Evolutionary conservation across 2,113 vertebrate species (phyloP).

Genomic region (Pelvicachromis taeniatus): DNA sequence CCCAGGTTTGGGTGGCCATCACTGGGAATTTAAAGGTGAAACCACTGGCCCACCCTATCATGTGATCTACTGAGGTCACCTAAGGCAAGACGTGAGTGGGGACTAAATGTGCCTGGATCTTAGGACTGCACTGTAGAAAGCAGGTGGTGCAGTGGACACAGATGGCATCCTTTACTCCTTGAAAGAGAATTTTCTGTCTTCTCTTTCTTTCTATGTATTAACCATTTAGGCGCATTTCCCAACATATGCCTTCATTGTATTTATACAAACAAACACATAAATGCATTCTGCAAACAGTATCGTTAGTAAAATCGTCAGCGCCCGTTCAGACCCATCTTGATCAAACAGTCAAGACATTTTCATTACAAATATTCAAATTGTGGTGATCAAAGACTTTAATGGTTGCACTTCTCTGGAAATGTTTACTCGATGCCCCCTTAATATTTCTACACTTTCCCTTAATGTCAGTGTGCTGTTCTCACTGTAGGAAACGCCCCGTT

Average conservation of each 20-base stretch:
- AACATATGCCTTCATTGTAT: neutral
- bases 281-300: neutral
- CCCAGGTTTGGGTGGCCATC: neutral
- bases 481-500: neutral
- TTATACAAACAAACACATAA: neutral
- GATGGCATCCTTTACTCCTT: neutral
- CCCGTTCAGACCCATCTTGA: neutral
- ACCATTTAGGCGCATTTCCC: neutral
- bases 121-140: neutral
- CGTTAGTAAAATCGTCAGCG: neutral
- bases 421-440: neutral
- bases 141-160: neutral
- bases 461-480: slow-evolving; percentile 12
- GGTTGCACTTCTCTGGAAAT: neutral
- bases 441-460: slow-evolving; percentile 31
- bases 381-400: neutral
- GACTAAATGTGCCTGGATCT: neutral
- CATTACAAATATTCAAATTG: neutral
- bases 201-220: neutral
- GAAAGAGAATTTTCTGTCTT: neutral
- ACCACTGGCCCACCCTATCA: neutral
- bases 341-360: neutral
- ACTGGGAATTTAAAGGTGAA: neutral
- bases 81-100: neutral
- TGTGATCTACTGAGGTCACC: neutral